Evolutionary conservation across 2,113 vertebrate species (phyloP), one percentile per base, ranked within the genome.

Genomic region (Proteles cristata): DNA sequence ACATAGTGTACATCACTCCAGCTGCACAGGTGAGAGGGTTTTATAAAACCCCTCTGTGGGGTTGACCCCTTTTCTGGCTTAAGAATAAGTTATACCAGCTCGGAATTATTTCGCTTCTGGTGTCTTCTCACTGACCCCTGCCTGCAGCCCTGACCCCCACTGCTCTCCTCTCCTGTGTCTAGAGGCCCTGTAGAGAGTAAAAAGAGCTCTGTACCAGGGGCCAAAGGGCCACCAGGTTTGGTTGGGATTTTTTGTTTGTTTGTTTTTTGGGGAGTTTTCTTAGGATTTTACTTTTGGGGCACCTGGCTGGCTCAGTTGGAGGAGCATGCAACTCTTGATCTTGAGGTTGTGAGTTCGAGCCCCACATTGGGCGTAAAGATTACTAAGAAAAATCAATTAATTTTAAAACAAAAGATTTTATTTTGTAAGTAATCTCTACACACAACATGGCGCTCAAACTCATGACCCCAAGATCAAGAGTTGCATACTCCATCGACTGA

Each of bases 11-110:
- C 55, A 1, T 53, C 73, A 53, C 69, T 79, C 89, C 31, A 39
- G 0, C 1, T 31, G 35, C 77, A 35, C 71, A 86, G 63, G 77
- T 65, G 33, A 96, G 26, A 91, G 23, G 71, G 53, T 17, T 96
- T 88, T 43, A 95, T 68, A 92, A 90, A 94, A 93, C 35, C 33
- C 25, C 65, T 94, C 90, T 68, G 94, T 95, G 87, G 65, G 10
- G n/a, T 2, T 71, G 94, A 85, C 93, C 93, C 83, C 82, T 55
- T 94, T 98, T 96, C 61, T 77, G 39, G 88, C n/a, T 58, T 5
- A 15, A 88, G 91, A 94, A 43, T 68, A 77, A 21, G 68, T 93
- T 48, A 74, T 23, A 58, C 7, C 48, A 80, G 71, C 53, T 26
- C n/a, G 11, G 71, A 88, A 53, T 83, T 96, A 63, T 88, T 93